phyloP scores from a whole-genome alignment of 2,888 invertebrate species.

The Piscicola geometra region DNA sequence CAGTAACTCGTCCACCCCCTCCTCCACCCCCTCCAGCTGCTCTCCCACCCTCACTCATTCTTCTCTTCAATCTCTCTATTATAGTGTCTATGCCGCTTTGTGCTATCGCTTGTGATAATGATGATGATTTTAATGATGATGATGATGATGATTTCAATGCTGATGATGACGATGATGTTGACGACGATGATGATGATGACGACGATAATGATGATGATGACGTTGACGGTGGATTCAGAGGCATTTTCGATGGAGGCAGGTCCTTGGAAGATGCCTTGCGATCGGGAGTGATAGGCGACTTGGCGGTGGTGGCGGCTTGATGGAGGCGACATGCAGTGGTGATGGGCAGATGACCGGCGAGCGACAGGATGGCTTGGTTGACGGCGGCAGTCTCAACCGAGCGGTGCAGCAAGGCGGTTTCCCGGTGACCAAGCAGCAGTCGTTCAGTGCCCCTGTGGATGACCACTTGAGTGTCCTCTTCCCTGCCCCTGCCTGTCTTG shows the following conservation, averaged over 20 bases:
- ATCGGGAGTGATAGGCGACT: too few relatives aligned
- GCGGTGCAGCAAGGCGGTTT: constrained; percentile 36
- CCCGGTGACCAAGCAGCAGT: constrained; percentile 18
- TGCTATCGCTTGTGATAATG: too few relatives aligned
- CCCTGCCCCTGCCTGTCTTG: too few relatives aligned
- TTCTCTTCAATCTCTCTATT: background rate
- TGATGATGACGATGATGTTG: background rate
- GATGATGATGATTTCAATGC: background rate
- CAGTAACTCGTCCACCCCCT: background rate
- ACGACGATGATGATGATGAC: too few relatives aligned
- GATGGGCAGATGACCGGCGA: constrained; percentile 43
- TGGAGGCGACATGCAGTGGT: background rate
- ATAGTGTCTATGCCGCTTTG: background rate
- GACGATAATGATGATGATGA: too few relatives aligned
- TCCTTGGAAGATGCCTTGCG: too few relatives aligned
- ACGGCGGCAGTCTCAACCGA: constrained; percentile 45
- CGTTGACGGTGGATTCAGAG: background rate
- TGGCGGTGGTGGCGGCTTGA: background rate
- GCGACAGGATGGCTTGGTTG: constrained; percentile 44
- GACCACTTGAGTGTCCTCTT: constrained; percentile 28
- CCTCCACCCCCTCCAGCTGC: background rate
- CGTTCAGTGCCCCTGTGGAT: background rate
- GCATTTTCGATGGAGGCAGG: background rate
- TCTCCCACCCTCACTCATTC: background rate
- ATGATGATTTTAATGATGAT: too few relatives aligned